A percentile compares a stretch with the other conserved stretches of the same genome.
phyloP scores from a whole-genome alignment of 2,797 vertebrate genomes.

The Cuniculus paca region DNA sequence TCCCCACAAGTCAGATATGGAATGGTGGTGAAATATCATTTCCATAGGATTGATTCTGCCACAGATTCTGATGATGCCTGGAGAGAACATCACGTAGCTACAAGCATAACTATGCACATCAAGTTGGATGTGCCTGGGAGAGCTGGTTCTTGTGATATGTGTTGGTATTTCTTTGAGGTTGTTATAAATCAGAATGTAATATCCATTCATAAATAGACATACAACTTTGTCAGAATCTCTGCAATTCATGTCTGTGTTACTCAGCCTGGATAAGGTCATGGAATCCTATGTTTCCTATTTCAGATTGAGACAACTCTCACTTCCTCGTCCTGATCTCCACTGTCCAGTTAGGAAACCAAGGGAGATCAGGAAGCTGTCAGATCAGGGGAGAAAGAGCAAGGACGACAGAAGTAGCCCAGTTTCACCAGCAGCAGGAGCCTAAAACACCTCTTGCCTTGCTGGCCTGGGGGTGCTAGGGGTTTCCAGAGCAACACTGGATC shows the following conservation, averaged over 20 bases:
- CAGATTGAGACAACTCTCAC: background rate
- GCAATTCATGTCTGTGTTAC: background rate
- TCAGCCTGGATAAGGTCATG: too few species aligned
- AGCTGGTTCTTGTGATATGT: too few species aligned
- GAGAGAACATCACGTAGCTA: background rate
- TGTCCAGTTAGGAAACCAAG: background rate
- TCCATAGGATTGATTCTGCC: background rate
- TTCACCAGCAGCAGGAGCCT: background rate
- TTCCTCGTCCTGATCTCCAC: background rate
- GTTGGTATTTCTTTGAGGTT: background rate
- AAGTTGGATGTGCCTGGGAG: accelerated
- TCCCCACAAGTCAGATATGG: background rate
- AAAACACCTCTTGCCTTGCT: background rate
- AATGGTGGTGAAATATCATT: background rate
- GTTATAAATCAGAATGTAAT: background rate
- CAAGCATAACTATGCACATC: too few species aligned
- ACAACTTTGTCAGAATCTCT: background rate
- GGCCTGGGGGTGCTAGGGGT: too few species aligned
- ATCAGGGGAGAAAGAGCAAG: background rate
- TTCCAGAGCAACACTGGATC: background rate
- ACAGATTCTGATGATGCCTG: background rate
- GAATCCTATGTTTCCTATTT: background rate
- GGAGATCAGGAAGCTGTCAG: background rate
- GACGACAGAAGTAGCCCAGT: background rate
- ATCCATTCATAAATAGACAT: background rate